phyloP scores from a whole-genome alignment of 2,797 vertebrate species.

The Salmo trutta region DNA sequence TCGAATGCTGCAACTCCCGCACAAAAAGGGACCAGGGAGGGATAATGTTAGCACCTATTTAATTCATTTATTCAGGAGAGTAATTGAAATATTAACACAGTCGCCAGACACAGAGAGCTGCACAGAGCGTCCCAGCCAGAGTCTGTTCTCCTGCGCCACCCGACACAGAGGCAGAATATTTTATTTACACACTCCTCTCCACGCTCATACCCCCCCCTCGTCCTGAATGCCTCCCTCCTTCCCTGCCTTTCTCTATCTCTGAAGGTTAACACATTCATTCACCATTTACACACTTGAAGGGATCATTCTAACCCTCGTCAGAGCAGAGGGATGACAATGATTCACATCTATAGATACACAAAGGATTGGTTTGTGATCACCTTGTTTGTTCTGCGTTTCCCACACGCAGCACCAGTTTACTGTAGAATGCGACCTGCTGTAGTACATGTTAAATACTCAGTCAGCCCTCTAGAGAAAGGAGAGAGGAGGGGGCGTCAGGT shows the following conservation, averaged over 20 bases:
- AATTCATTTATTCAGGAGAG: slow-evolving; percentile 71
- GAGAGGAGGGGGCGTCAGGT: slow-evolving; percentile 16
- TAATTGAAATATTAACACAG: slow-evolving; percentile 78
- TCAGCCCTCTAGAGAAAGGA: not conserved
- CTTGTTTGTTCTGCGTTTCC: slow-evolving; percentile 3
- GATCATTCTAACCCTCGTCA: not conserved
- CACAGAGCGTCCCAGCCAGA: slow-evolving; percentile 42
- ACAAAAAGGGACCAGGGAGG: slow-evolving; percentile 34
- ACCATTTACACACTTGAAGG: not conserved
- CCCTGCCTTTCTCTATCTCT: slow-evolving; percentile 1
- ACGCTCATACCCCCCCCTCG: not conserved
- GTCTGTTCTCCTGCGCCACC: slow-evolving; percentile 38
- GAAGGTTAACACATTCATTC: slow-evolving; percentile 33
- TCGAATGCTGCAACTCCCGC: slow-evolving; percentile 32
- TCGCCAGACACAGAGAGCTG: slow-evolving; percentile 56
- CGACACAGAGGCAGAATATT: slow-evolving; percentile 55
- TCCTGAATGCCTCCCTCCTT: not conserved
- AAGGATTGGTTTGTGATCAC: slow-evolving; percentile 11
- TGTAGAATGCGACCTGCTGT: not conserved
- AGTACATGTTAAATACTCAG: not conserved
- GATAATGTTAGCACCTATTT: slow-evolving; percentile 62
- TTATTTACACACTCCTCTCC: slow-evolving; percentile 58
- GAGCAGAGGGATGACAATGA: not conserved
- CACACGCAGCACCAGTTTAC: not conserved
- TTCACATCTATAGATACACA: not conserved